Evolutionary conservation across 53 echinoderm and acorn worm species (phyloP), one percentile per base, ranked within the genome.

Genomic region (Holothuria scabra): DNA sequence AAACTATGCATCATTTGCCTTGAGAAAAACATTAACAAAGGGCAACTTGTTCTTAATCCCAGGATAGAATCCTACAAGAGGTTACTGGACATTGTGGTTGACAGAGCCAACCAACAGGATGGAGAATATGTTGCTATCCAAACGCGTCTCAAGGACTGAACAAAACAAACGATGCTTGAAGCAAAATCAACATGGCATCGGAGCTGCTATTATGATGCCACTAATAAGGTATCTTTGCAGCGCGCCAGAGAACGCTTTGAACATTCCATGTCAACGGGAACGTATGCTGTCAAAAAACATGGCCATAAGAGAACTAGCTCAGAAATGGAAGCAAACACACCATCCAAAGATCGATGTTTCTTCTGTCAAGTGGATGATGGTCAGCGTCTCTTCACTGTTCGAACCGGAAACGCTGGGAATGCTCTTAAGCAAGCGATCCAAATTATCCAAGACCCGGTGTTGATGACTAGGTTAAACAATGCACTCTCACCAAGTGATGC

Each of bases 171-270:
- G 56, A 57, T 58, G 56, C 59, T 56, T 56, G 57, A 78, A 78
- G 30, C 23, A 28, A 78, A 78, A 56, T 41, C 86, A 30, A 56
- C 33, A 25, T 88, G 88, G 88, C 83, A 88, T 59, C 83, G 75
- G 41, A 83, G 35, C 31, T 83, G 62, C 66, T 72, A 87, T 56
- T 66, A 55, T 71, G 70, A 61, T 29, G 64, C 87, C 34, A 78
- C 65, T 63, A 79, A 80, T 56, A 66, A 61, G 61, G 34, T 67
- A 81, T 66, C 82, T 67, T 60, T 83, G 59, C 82, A 87, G 30
- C 86, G 67, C 18, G 46, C 87, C 59, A 82, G 76, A 25, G 76
- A 64, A 31, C 67, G 78, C n/a, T 66, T 34, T n/a, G 59, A 60
- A n/a, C n/a, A n/a, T n/a, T n/a, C n/a, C n/a, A n/a, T n/a, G n/a